Base-by-base conservation (phyloP, 2,797 vertebrate genomes). In the Coluber constrictor region DNA sequence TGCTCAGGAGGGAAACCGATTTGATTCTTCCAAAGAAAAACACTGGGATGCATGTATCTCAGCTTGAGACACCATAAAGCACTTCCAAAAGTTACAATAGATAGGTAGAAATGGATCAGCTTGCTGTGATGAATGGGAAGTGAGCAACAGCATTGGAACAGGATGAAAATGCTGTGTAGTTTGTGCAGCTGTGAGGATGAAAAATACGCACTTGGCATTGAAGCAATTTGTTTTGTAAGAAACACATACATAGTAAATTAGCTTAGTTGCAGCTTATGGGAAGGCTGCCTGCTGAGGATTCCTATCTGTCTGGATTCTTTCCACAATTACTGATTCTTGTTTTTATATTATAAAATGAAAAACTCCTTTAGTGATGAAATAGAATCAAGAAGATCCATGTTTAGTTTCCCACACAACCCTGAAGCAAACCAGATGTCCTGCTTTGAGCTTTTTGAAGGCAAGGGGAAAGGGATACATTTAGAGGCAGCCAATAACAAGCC, bases 51-150 rank as follows among this genome's bases (percentile, higher is more conserved):
- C 94, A 90, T 94, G 95, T 86, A 83, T 37, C 91, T 15, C 95
- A 70, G 94, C 56, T 13, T 0, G 96, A 95, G 95, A 94, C 93
- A 94, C 92, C 96, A 90, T 94, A 96, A 96, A 97, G 91, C 90
- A 51, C 91, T 96, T 92, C 57, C 93, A 92, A 93, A 95, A 94
- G 94, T 97, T 90, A 95, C 93, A 87, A 93, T 93, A 91, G 87
- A 92, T 96, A 96, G 1, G 94, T 93, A 96, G 95, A 94, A 92
- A 56, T 86, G 94, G 93, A 91, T 18, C 96, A 93, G 88, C 92
- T 87, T 89, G 93, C 83, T 94, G 95, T 90, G 57, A 93, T 92
- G 86, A 91, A 54, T 86, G 93, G 61, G 91, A 89, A 95, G 90
- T 88, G 92, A 94, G 60, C 92, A 95, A 90, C 13, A 90, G 89